These are phyloP conservation scores for Leucozona laternaria DNA, from an alignment of 2,888 invertebrate genomes.

Conservation along the genomic window DNA sequence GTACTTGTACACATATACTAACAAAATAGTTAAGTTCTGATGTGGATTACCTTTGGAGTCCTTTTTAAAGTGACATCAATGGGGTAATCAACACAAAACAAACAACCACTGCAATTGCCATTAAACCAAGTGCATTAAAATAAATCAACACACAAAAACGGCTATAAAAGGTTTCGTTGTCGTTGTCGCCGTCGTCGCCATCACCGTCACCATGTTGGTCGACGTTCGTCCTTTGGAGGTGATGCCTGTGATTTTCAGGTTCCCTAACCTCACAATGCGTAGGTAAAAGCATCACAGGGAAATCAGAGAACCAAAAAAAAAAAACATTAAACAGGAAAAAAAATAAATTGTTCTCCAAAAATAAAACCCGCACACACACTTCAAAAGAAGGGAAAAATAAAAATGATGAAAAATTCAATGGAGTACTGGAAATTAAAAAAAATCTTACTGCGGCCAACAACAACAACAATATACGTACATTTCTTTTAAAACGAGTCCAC, in stretches of 20 bases:
- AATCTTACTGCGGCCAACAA: conserved; percentile 15
- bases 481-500: not conserved
- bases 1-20: not conserved
- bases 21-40: conserved; percentile 2
- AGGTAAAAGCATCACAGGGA: not conserved
- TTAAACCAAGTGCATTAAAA: conserved; percentile 60
- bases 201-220: no score
- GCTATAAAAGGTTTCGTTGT: conserved; percentile 23
- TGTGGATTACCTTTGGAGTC: conserved; percentile 19
- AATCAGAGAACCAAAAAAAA: conserved; percentile 24
- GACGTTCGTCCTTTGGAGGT: conserved; percentile 10
- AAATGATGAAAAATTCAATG: conserved; percentile 41
- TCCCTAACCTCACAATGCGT: conserved; percentile 24
- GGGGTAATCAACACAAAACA: conserved; percentile 58
- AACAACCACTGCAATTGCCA: conserved; percentile 61
- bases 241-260: not conserved
- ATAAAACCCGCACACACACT: not conserved
- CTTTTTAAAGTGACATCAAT: conserved; percentile 47
- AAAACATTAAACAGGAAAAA: not conserved
- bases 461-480: not conserved
- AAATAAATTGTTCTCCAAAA: conserved; percentile 35
- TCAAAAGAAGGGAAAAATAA: not conserved
- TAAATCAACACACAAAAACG: conserved; percentile 55
- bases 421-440: conserved; percentile 14
- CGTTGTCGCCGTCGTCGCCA: not conserved